Percentiles rank a stretch among this genome's conserved stretches.
Evolutionary conservation across 2,888 invertebrate species (phyloP).

Genomic region (Abscondita cerata): DNA sequence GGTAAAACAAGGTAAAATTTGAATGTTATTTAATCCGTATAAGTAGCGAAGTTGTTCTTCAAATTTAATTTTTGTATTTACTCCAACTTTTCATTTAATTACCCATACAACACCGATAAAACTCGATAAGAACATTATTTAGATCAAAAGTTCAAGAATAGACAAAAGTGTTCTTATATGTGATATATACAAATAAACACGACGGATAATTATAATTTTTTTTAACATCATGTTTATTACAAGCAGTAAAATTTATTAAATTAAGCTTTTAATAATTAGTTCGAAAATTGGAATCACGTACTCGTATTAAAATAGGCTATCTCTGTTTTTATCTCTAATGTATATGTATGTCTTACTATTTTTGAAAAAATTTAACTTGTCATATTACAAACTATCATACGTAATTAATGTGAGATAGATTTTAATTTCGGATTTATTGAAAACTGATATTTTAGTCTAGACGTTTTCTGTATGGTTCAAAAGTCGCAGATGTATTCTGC

Average conservation of each 20-base stretch:
- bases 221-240: conserved; percentile 6
- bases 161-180: conserved; percentile 21
- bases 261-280: too few relatives aligned
- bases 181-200: conserved; percentile 9
- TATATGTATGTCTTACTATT: too few relatives aligned
- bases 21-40: not conserved
- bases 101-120: conserved; percentile 18
- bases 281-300: too few relatives aligned
- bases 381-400: too few relatives aligned
- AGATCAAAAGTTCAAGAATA: conserved; percentile 45
- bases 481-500: too few relatives aligned
- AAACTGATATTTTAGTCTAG: too few relatives aligned
- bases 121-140: conserved; percentile 26
- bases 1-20: conserved; percentile 39
- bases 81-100: conserved; percentile 16
- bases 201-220: conserved; percentile 5
- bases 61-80: conserved; percentile 14
- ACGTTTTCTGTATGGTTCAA: too few relatives aligned
- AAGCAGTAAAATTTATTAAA: conserved; percentile 5
- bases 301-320: conserved; percentile 24
- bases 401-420: too few relatives aligned
- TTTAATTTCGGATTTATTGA: too few relatives aligned
- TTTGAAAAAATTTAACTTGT: too few relatives aligned
- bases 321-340: too few relatives aligned
- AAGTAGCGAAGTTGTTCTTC: not conserved